Evolutionary conservation across 1,140 invertebrate genomes (phyloP).

Genomic region (Cyphomyrmex costatus): DNA sequence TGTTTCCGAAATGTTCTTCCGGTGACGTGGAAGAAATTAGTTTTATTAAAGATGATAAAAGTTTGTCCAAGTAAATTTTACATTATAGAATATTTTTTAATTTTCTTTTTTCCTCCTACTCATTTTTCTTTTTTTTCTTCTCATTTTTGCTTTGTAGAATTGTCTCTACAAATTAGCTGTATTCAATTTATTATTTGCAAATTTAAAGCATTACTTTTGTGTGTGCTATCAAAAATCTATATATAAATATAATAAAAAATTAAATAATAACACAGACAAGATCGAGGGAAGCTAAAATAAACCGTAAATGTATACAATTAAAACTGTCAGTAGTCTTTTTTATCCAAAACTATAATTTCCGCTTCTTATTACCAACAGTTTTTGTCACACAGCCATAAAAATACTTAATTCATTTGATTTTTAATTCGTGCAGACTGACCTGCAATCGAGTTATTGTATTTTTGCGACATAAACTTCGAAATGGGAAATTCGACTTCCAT

Average conservation of each 20-base stretch:
- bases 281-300: background rate
- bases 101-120: background rate
- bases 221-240: background rate
- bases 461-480: slow-evolving; percentile 59
- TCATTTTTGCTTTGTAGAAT: background rate
- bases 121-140: background rate
- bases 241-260: background rate
- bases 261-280: background rate
- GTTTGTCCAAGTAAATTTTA: slow-evolving; percentile 13
- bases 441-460: slow-evolving; percentile 31
- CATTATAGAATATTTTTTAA: background rate
- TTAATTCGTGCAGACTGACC: background rate
- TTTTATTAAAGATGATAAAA: slow-evolving; percentile 20
- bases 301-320: background rate
- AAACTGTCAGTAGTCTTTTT: background rate
- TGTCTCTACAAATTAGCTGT: background rate
- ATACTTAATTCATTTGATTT: background rate
- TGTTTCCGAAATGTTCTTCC: slow-evolving; percentile 17
- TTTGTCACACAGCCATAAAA: background rate
- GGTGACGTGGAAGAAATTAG: slow-evolving; percentile 21
- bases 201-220: background rate
- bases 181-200: slow-evolving; percentile 3
- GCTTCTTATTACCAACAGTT: background rate
- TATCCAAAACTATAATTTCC: background rate
- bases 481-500: slow-evolving; percentile 38